Conservation (phyloP, 1,140 invertebrate genomes). For the Heterodera schachtii region DNA sequence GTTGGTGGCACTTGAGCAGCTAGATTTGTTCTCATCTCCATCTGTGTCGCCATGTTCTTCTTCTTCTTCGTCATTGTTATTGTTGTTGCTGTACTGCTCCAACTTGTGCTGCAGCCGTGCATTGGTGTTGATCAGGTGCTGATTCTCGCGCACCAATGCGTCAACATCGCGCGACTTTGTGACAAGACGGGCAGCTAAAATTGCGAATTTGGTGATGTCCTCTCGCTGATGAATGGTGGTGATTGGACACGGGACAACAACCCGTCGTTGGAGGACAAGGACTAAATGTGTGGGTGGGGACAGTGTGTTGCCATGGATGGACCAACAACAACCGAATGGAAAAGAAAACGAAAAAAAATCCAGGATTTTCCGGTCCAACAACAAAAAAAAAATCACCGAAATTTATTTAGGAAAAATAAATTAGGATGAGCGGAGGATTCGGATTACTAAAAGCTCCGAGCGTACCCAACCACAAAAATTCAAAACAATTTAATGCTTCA, state of each 20-base stretch:
- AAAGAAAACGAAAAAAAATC: too few relatives aligned
- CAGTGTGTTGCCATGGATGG: background rate
- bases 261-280: background rate
- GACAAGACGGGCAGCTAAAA: conserved; percentile 58
- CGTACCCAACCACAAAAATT: too few relatives aligned
- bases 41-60: background rate
- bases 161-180: conserved; percentile 52
- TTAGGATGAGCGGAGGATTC: too few relatives aligned
- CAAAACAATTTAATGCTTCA: too few relatives aligned
- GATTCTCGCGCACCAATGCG: conserved; percentile 57
- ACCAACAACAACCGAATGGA: too few relatives aligned
- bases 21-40: background rate
- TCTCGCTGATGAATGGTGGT: conserved; percentile 22
- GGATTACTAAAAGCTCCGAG: too few relatives aligned
- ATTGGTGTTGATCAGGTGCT: conserved; percentile 56
- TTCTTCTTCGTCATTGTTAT: background rate
- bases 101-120: conserved; percentile 45
- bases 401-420: too few relatives aligned
- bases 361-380: too few relatives aligned
- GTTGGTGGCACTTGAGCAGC: background rate
- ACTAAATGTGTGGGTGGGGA: background rate
- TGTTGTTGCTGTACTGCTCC: conserved; percentile 4
- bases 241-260: background rate
- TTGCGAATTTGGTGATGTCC: conserved; percentile 50
- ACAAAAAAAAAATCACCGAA: too few relatives aligned